Evolutionary conservation across 2,797 vertebrate species (phyloP), one percentile per base, ranked within the genome.

Genomic region (Brachyrhaphis roseni): DNA sequence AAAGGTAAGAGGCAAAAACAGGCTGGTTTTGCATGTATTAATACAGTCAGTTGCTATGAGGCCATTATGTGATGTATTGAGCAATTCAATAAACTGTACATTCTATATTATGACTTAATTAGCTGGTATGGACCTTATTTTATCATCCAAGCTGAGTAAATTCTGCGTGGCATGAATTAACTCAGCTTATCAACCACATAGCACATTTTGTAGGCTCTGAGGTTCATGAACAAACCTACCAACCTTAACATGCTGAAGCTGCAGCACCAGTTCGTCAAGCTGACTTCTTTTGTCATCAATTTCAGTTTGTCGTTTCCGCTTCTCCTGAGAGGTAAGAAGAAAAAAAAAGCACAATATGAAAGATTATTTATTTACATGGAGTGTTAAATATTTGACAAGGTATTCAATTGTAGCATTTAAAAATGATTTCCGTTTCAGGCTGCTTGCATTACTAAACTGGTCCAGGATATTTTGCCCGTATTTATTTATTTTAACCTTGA

Each of bases 201-300:
- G 66, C 36, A 20, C 23, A 70, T 43, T 39, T 41, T 26, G 8
- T 70, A 43, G 20, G 5, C 13, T 70, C 23, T 70, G 20, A 43
- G 36, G 39, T 43, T 2, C 76, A 80, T 64, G 71, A 34, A 79
- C 23, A 83, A 57, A 77, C 45, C 46, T 16, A 78, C 73, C 94
- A 94, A 99, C 98, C 98, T 98, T 99, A 91, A 98, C 97, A 94
- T 99, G 98, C 93, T 99, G 98, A 89, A 98, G 96, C 88, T 98
- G 97, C 85, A 99, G 96, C 90, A 98, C 97, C 93, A 98, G 96
- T 82, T 98, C 97, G 82, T 99, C 98, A 3, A 99, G 96, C 94
- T 99, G 96, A 75, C 95, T 95, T 89, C 98, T 96, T 93, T 98
- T 99, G 90, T 96, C 96, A 94, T 99, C 98, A 91, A 99, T 99